These are phyloP conservation scores for Cyprinus carpio DNA, from an alignment of 2,113 vertebrate genomes.

Conservation along the genomic window DNA sequence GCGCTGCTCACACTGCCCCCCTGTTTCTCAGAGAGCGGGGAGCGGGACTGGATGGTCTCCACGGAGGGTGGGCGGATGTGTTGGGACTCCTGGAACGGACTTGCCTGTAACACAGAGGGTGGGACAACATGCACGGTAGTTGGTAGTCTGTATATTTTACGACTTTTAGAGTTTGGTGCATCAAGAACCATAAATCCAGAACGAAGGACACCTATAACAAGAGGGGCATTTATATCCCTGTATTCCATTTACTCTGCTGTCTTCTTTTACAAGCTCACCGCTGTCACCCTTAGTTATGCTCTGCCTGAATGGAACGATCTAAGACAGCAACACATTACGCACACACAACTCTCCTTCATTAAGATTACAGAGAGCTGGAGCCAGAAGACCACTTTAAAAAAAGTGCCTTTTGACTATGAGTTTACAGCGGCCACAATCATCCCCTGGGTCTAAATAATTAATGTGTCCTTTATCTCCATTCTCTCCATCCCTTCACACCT, in stretches of 20 bases:
- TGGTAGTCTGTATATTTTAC: not conserved
- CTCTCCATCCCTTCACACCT: conserved; percentile 24
- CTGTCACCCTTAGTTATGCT: conserved; percentile 43
- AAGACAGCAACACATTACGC: conserved; percentile 20
- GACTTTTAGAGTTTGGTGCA: not conserved
- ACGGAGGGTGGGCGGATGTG: conserved; percentile 91
- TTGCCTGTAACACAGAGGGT: conserved; percentile 74
- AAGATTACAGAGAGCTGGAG: not conserved
- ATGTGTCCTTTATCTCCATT: conserved; percentile 41
- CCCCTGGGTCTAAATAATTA: conserved; percentile 49
- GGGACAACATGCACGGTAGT: not conserved
- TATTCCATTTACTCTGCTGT: not conserved
- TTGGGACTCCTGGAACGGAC: conserved; percentile 93
- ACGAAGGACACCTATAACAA: conserved; percentile 5
- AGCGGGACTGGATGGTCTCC: conserved; percentile 94
- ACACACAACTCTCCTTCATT: conserved; percentile 31
- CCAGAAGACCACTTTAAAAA: conserved; percentile 3
- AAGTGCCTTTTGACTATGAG: conserved; percentile 37
- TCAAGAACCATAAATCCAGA: conserved; percentile 3
- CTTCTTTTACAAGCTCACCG: conserved; percentile 23
- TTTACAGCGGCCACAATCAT: conserved; percentile 31
- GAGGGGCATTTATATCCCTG: conserved; percentile 23
- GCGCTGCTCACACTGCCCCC: conserved; percentile 73
- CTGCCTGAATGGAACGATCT: not conserved
- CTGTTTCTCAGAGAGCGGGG: conserved; percentile 82